A percentile compares a stretch with the other conserved stretches of the same genome.
Conservation (phyloP, 1,140 invertebrate species). For the Microplitis demolitor region DNA sequence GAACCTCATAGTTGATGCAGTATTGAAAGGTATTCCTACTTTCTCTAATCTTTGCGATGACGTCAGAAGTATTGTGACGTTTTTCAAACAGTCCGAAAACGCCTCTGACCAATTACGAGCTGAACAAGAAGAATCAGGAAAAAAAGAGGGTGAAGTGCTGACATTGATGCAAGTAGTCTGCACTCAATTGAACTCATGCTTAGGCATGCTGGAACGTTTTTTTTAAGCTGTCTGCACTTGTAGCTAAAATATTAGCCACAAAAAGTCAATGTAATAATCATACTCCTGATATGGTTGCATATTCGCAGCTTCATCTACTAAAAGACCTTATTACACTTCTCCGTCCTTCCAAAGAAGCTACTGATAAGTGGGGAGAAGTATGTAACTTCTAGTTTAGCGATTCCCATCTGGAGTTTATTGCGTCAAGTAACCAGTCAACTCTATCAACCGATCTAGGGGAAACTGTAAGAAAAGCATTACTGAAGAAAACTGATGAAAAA, state of each 20-base stretch:
- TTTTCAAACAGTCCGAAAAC: neutral
- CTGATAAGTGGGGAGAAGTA: neutral
- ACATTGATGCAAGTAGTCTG: neutral
- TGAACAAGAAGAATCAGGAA: neutral
- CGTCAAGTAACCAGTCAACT: neutral
- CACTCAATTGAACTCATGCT: neutral
- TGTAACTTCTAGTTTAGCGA: neutral
- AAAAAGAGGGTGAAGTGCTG: neutral
- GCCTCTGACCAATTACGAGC: neutral
- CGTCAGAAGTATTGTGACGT: neutral
- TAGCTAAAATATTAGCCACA: neutral
- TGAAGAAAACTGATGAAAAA: too few relatives aligned
- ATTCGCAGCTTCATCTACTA: neutral
- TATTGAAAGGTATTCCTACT: neutral
- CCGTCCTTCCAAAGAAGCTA: neutral
- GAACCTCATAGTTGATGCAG: neutral
- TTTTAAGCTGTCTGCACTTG: neutral
- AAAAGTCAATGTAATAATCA: neutral
- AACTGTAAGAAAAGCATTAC: too few relatives aligned
- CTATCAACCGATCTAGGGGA: too few relatives aligned
- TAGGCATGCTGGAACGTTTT: neutral
- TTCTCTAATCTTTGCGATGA: neutral
- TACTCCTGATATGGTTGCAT: neutral
- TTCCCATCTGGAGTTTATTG: neutral
- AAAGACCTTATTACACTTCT: neutral